Evolutionary conservation across 2,888 invertebrate genomes (phyloP).

Genomic region (Drosophila paramelanica): DNA sequence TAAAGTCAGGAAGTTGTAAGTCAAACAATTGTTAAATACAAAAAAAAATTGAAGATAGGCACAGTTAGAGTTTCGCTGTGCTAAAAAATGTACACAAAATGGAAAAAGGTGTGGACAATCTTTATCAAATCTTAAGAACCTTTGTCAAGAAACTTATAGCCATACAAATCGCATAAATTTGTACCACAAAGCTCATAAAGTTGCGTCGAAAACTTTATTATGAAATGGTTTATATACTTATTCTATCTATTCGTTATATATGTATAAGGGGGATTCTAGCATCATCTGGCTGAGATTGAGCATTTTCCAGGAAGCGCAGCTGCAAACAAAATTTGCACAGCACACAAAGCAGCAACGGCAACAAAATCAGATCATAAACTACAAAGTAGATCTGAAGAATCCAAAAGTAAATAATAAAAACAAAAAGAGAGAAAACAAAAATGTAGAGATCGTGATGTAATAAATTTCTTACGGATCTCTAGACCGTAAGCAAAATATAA

Average conservation of each 20-base stretch:
- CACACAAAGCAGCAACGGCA: conserved; percentile 30
- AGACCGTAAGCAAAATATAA: conserved; percentile 34
- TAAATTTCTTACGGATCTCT: conserved; percentile 63
- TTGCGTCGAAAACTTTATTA: conserved; percentile 63
- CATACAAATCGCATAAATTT: conserved; percentile 61
- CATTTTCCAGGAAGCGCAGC: conserved; percentile 74
- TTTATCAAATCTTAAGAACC: conserved; percentile 10
- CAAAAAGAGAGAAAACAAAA: conserved; percentile 9
- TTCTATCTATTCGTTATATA: conserved; percentile 11
- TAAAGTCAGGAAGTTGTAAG: conserved; percentile 24
- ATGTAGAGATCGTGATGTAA: conserved; percentile 69
- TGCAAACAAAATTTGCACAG: conserved; percentile 60
- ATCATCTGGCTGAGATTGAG: conserved; percentile 43
- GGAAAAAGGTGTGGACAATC: neutral
- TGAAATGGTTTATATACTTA: conserved; percentile 22
- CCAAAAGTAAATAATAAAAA: conserved; percentile 46
- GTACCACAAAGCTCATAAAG: conserved; percentile 60
- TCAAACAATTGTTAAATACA: neutral
- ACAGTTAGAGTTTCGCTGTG: conserved; percentile 5
- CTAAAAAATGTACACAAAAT: conserved; percentile 1
- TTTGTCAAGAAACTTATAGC: conserved; percentile 33
- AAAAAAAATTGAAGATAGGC: conserved; percentile 1
- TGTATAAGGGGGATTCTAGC: conserved; percentile 31
- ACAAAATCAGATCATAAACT: conserved; percentile 59
- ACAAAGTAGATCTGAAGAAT: conserved; percentile 64